Percentiles rank a stretch among this genome's conserved stretches.
These are phyloP conservation scores for Oasisia sp. DNA, from an alignment of 2,888 invertebrate species.

Conservation along the genomic window DNA sequence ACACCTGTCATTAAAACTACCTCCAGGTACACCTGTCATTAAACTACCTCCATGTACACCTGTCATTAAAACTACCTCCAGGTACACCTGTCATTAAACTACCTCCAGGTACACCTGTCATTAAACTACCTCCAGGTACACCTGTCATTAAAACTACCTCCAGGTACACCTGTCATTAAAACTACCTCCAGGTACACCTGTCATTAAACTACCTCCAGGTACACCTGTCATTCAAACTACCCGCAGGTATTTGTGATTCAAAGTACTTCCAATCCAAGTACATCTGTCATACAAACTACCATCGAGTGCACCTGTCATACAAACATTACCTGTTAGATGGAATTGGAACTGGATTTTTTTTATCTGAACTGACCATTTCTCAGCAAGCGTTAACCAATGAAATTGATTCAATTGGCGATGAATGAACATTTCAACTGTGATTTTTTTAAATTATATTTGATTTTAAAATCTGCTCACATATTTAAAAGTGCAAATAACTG, in stretches of 20 bases:
- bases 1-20: background rate
- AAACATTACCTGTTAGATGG: no score
- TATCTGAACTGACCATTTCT: no score
- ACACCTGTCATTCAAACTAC: background rate
- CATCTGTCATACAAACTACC: no score
- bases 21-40: no score
- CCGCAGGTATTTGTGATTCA: background rate
- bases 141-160: background rate
- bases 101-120: background rate
- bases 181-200: background rate
- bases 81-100: background rate
- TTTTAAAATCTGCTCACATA: no score
- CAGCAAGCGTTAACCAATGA: no score
- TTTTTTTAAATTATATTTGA: no score
- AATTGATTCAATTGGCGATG: no score
- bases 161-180: background rate
- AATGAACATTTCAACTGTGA: no score
- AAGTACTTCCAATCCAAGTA: background rate
- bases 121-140: background rate
- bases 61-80: background rate
- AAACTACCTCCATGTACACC: background rate
- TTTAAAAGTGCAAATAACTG: no score
- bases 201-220: slow-evolving; percentile 63
- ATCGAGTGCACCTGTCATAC: no score
- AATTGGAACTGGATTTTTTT: no score